Conservation (phyloP, 2,113 vertebrate genomes). For the Takifugu bimaculatus region DNA sequence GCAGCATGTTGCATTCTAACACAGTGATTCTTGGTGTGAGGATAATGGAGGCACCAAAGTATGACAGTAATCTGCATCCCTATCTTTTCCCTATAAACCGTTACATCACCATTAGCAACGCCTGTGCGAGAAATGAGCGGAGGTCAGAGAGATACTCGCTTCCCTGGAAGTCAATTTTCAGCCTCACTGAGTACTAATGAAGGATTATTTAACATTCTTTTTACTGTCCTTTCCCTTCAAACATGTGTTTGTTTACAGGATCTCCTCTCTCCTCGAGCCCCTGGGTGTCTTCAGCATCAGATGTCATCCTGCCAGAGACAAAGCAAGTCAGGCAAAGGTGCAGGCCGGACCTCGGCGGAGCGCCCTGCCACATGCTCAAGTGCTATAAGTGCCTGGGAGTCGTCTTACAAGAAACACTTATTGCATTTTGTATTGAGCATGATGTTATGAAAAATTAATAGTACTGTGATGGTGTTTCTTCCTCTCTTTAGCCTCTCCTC, state of each 20-base stretch:
- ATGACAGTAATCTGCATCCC: too few species aligned
- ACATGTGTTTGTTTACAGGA: conserved; percentile 8
- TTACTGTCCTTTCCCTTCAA: conserved; percentile 1
- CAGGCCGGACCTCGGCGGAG: conserved; percentile 52
- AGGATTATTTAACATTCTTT: neutral
- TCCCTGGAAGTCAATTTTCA: too few species aligned
- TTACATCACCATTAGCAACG: too few species aligned
- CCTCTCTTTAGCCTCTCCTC: conserved; percentile 45
- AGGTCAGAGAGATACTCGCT: too few species aligned
- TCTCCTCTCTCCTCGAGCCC: conserved; percentile 29
- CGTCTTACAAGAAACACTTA: conserved; percentile 81
- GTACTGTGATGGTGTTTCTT: conserved; percentile 52
- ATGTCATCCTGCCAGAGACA: conserved; percentile 58
- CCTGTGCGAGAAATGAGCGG: too few species aligned
- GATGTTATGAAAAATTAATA: conserved; percentile 81
- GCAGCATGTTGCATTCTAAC: too few species aligned
- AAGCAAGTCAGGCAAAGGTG: conserved; percentile 62
- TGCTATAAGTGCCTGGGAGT: conserved; percentile 76
- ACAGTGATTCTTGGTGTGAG: too few species aligned
- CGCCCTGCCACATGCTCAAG: conserved; percentile 68
- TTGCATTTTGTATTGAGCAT: conserved; percentile 80
- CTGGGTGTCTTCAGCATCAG: conserved; percentile 54
- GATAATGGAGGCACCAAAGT: too few species aligned
- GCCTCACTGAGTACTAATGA: too few species aligned
- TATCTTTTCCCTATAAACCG: too few species aligned